Percentiles rank a stretch among this genome's conserved stretches.
Conservation (phyloP, 2,888 invertebrate species). For the Cephonodes hylas region DNA sequence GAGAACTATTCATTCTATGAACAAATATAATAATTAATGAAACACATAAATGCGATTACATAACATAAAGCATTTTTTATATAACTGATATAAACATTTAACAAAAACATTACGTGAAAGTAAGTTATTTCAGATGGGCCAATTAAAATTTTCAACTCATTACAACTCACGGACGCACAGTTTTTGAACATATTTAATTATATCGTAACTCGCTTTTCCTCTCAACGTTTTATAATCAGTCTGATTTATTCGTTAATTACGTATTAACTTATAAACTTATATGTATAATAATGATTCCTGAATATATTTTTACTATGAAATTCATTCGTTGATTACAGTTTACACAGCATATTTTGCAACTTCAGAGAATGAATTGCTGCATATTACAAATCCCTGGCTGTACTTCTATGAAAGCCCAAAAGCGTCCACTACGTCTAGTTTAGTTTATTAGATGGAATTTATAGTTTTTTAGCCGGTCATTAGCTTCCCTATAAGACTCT, state of each 20-base stretch:
- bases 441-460: too few relatives aligned
- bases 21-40: too few relatives aligned
- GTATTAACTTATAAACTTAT: not conserved
- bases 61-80: not conserved
- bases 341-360: not conserved
- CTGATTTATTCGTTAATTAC: not conserved
- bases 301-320: not conserved
- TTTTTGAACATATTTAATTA: conserved; percentile 51
- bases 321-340: not conserved
- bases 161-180: conserved; percentile 35
- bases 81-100: not conserved
- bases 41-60: not conserved
- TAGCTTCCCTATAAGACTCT: too few relatives aligned
- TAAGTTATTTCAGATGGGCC: conserved; percentile 36
- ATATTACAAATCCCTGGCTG: too few relatives aligned
- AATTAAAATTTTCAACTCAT: conserved; percentile 55
- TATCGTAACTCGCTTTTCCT: conserved; percentile 29
- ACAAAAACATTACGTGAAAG: not conserved
- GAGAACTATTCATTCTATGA: too few relatives aligned
- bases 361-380: too few relatives aligned
- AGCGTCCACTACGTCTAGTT: too few relatives aligned
- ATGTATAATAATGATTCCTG: not conserved
- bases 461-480: too few relatives aligned
- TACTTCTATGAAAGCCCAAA: too few relatives aligned
- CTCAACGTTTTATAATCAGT: conserved; percentile 19